Percentiles rank a stretch among this genome's conserved stretches.
Evolutionary conservation across 2,797 vertebrate genomes (phyloP).

Genomic region (Cossypha caffra): DNA sequence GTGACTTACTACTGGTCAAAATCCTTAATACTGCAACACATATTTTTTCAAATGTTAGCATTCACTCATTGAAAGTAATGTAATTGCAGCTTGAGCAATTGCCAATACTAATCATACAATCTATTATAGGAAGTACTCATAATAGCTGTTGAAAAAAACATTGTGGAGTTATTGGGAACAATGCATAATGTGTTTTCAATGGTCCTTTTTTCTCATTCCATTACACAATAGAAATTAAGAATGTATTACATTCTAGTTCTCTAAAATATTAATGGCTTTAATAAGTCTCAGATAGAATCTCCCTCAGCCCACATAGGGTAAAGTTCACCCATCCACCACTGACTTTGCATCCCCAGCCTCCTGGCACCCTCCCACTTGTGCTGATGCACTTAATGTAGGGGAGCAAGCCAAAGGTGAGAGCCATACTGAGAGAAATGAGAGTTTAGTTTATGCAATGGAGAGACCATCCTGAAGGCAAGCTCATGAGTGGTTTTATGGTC

Average conservation of each 20-base stretch:
- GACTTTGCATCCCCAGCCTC: not conserved
- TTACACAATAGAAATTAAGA: constrained; percentile 32
- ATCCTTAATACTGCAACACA: not conserved
- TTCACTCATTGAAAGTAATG: constrained; percentile 3
- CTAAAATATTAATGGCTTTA: constrained; percentile 42
- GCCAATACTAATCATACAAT: constrained; percentile 18
- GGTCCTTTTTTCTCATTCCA: constrained; percentile 30
- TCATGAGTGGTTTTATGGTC: not conserved
- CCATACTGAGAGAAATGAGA: not conserved
- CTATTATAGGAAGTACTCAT: not conserved
- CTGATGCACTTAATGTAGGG: not conserved
- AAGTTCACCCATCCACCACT: not conserved
- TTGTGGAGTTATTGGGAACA: not conserved
- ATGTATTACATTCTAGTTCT: not conserved
- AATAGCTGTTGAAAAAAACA: constrained; percentile 21
- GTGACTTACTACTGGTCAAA: not conserved
- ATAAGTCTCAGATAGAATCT: not conserved
- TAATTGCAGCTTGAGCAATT: not conserved
- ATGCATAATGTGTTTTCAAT: constrained; percentile 39
- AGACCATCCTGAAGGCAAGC: not conserved
- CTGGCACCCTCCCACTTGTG: not conserved
- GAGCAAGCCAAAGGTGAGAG: not conserved
- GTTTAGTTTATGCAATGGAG: not conserved
- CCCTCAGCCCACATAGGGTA: not conserved
- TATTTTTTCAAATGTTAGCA: not conserved